Conservation (phyloP, 2,888 invertebrate species). For the Hydraecia micacea region DNA sequence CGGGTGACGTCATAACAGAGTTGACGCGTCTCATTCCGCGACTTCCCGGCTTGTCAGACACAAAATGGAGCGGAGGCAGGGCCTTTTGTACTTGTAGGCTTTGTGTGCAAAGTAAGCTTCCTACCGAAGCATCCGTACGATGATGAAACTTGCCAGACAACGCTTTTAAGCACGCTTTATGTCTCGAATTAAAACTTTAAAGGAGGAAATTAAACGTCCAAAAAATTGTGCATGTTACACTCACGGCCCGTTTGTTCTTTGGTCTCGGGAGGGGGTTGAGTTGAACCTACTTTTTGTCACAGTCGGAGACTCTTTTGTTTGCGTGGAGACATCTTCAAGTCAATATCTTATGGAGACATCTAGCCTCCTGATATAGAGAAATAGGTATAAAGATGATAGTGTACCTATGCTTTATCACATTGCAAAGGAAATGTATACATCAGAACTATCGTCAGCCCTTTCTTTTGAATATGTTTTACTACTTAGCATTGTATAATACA, state of each 20-base stretch:
- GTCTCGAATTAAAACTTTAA: constrained; percentile 89
- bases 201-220: constrained; percentile 87
- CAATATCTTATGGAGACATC: not conserved
- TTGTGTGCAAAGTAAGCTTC: constrained; percentile 90
- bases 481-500: not conserved
- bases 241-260: constrained; percentile 49
- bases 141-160: constrained; percentile 90
- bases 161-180: constrained; percentile 88
- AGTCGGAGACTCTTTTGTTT: not conserved
- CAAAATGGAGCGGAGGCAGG: constrained; percentile 88
- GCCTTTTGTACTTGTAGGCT: constrained; percentile 89
- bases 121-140: constrained; percentile 88
- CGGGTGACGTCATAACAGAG: constrained; percentile 79
- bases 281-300: constrained; percentile 36
- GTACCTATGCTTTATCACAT: not conserved
- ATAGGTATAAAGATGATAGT: not conserved
- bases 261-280: constrained; percentile 22
- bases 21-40: constrained; percentile 85
- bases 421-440: not conserved
- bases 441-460: not conserved
- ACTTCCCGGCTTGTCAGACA: constrained; percentile 87
- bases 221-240: constrained; percentile 79
- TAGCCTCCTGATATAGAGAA: not conserved
- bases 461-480: not conserved
- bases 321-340: not conserved